A percentile compares a stretch with the other conserved stretches of the same genome.
These are phyloP conservation scores for Takifugu bimaculatus DNA, from an alignment of 2,113 vertebrate genomes.

Conservation along the genomic window DNA sequence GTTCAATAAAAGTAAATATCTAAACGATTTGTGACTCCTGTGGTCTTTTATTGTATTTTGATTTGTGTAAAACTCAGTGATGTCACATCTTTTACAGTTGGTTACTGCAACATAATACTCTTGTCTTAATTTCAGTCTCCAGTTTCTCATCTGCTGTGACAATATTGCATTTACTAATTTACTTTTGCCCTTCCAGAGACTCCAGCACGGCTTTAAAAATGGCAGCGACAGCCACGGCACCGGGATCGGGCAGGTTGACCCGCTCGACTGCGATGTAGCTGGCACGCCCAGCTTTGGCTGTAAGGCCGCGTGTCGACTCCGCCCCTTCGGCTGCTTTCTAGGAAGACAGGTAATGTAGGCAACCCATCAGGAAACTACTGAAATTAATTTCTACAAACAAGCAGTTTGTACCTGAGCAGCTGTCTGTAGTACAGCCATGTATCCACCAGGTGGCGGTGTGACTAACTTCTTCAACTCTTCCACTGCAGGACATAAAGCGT, in stretches of 20 bases:
- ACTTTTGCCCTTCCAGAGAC: constrained; percentile 56
- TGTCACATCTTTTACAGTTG: neutral
- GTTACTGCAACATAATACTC: too few relatives aligned
- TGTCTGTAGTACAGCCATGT: constrained; percentile 66
- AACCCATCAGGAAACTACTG: neutral
- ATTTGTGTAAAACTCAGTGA: too few relatives aligned
- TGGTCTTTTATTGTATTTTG: too few relatives aligned
- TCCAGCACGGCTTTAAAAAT: constrained; percentile 78
- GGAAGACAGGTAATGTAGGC: neutral
- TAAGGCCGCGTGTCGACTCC: constrained; percentile 81
- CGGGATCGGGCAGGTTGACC: constrained; percentile 84
- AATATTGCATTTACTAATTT: neutral
- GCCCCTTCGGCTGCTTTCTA: constrained; percentile 82
- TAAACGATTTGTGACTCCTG: too few relatives aligned
- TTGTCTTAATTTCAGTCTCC: neutral
- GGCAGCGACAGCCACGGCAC: constrained; percentile 80
- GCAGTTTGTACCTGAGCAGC: constrained; percentile 77
- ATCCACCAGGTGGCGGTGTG: constrained; percentile 53
- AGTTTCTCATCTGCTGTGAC: too few relatives aligned
- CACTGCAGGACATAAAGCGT: constrained; percentile 84
- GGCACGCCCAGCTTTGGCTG: constrained; percentile 86
- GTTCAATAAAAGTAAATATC: too few relatives aligned
- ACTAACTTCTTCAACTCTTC: constrained; percentile 77
- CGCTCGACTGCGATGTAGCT: constrained; percentile 83
- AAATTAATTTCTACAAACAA: neutral